Evolutionary conservation across 2,113 vertebrate species (phyloP).

Genomic region (Lepidothrix coronata): DNA sequence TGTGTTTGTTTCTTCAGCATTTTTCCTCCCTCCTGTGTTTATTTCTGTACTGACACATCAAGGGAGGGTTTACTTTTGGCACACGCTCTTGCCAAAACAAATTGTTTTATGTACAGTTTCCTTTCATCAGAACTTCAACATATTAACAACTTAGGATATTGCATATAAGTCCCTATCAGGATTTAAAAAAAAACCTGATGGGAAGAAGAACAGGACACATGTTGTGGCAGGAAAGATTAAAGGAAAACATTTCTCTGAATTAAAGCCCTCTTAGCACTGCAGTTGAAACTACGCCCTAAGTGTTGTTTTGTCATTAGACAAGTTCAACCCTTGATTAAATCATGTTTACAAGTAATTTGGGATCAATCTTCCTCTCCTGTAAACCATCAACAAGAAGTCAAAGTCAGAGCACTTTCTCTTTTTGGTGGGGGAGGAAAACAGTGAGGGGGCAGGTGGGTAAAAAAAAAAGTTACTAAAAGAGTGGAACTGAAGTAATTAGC

Average conservation of each 20-base stretch:
- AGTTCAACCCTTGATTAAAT: not conserved
- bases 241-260: constrained; percentile 13
- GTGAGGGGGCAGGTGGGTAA: not conserved
- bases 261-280: not conserved
- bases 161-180: constrained; percentile 17
- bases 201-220: constrained; percentile 45
- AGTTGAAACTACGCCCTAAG: not conserved
- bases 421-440: not conserved
- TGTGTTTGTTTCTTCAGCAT: constrained; percentile 68
- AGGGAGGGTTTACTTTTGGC: constrained; percentile 68
- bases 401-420: not conserved
- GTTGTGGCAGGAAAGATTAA: constrained; percentile 23
- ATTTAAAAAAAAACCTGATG: constrained; percentile 9
- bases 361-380: not conserved
- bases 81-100: constrained; percentile 66
- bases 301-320: constrained; percentile 2
- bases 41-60: constrained; percentile 76
- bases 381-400: not conserved
- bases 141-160: constrained; percentile 53
- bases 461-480: not conserved
- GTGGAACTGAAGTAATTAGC: not conserved
- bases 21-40: constrained; percentile 68
- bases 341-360: constrained; percentile 21
- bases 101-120: constrained; percentile 67
- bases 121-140: constrained; percentile 72